Percentiles rank a stretch among this genome's conserved stretches.
These are phyloP conservation scores for Macrotus californicus DNA, from an alignment of 2,113 vertebrate species.

Conservation along the genomic window DNA sequence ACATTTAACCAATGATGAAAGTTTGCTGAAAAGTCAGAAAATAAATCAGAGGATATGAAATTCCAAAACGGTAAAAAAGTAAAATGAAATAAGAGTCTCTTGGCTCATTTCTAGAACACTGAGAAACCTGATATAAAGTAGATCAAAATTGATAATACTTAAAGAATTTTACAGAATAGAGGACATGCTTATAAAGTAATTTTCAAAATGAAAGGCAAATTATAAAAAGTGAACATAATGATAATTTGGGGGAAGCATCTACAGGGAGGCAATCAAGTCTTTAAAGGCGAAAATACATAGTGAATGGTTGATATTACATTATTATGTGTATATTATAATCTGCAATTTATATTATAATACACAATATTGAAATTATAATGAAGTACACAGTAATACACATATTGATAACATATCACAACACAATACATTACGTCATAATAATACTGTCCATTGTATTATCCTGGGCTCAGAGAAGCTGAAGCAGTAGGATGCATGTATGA, in stretches of 20 bases:
- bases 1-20: neutral
- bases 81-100: neutral
- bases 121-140: neutral
- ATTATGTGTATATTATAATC: neutral
- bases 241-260: neutral
- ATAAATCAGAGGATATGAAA: neutral
- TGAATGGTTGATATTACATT: neutral
- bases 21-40: neutral
- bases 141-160: neutral
- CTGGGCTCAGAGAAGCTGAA: neutral
- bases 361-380: neutral
- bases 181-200: neutral
- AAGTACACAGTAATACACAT: neutral
- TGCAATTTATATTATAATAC: neutral
- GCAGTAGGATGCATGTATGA: neutral
- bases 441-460: neutral
- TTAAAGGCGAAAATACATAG: neutral
- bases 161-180: neutral
- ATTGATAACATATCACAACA: neutral
- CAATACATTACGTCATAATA: neutral
- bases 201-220: constrained; percentile 8
- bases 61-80: neutral
- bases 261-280: neutral
- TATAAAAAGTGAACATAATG: neutral
- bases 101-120: neutral